Percentiles rank a stretch among this genome's conserved stretches.
Evolutionary conservation across 92 coral and sea anemone species (phyloP).

Genomic region (Paramuricea clavata): DNA sequence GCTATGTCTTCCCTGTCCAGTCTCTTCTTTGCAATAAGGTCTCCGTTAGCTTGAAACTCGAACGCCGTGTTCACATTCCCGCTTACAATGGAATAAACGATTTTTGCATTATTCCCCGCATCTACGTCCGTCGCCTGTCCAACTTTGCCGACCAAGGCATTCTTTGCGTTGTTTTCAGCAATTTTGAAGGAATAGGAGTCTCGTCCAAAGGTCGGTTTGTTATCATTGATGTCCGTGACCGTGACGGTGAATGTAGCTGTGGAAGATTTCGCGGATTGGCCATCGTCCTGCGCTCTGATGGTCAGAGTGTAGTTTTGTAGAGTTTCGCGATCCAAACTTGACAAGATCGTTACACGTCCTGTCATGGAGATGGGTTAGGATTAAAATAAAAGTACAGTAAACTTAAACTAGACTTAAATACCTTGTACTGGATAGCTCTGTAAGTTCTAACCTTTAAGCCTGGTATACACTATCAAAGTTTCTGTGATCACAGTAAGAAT

Average conservation of each 20-base stretch:
- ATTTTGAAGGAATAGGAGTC: constrained; percentile 69
- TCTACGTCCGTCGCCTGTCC: constrained; percentile 84
- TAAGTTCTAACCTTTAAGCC: too few species aligned
- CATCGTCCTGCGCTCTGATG: constrained; percentile 83
- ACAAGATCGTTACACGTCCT: constrained; percentile 72
- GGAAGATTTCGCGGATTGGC: constrained; percentile 56
- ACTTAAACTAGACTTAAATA: too few species aligned
- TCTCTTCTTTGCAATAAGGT: constrained; percentile 61
- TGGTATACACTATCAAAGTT: too few species aligned
- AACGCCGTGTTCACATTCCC: constrained; percentile 78
- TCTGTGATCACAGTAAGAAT: too few species aligned
- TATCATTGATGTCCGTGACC: constrained; percentile 87
- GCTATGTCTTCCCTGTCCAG: constrained; percentile 77
- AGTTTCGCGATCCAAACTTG: constrained; percentile 83
- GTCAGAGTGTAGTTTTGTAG: constrained; percentile 60
- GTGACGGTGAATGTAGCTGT: constrained; percentile 64
- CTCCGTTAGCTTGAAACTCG: constrained; percentile 71
- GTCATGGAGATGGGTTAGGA: not conserved
- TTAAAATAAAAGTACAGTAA: too few species aligned
- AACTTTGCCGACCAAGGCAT: constrained; percentile 43
- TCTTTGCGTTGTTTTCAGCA: constrained; percentile 58
- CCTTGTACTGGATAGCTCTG: too few species aligned
- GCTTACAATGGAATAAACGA: constrained; percentile 74
- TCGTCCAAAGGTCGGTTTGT: constrained; percentile 75
- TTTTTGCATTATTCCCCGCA: constrained; percentile 70